Percentiles rank a stretch among this genome's conserved stretches.
These are phyloP conservation scores for Galleria mellonella DNA, from an alignment of 1,140 invertebrate species.

Conservation along the genomic window DNA sequence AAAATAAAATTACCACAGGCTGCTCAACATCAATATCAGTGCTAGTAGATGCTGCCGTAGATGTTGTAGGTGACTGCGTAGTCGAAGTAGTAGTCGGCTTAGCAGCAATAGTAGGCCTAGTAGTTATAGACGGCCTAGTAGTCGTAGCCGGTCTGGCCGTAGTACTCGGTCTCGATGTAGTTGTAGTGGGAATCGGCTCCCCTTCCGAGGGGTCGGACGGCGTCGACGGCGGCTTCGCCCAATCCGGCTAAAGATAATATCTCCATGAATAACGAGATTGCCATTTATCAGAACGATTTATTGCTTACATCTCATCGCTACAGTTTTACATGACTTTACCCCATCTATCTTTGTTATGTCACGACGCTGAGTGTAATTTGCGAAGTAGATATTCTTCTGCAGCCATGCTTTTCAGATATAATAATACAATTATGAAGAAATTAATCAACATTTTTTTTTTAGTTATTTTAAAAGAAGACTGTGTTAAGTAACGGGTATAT, in stretches of 20 bases:
- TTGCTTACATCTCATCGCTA: no score
- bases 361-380: no score
- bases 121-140: conserved; percentile 12
- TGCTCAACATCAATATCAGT: conserved; percentile 24
- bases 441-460: no score
- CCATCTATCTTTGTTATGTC: no score
- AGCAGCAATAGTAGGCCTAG: conserved; percentile 13
- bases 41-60: not conserved
- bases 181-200: conserved; percentile 43
- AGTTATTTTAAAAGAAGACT: no score
- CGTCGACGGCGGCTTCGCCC: conserved; percentile 81
- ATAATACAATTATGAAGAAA: no score
- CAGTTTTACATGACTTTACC: no score
- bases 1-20: conserved; percentile 32
- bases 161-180: conserved; percentile 47
- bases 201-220: conserved; percentile 58
- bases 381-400: no score
- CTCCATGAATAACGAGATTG: conserved; percentile 19
- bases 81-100: not conserved
- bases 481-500: no score
- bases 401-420: no score
- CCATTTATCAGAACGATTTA: conserved; percentile 3
- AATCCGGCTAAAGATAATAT: conserved; percentile 78
- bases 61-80: not conserved
- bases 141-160: conserved; percentile 27